Conservation (phyloP, 2,888 invertebrate genomes). For the Chromoteleia sp. region DNA sequence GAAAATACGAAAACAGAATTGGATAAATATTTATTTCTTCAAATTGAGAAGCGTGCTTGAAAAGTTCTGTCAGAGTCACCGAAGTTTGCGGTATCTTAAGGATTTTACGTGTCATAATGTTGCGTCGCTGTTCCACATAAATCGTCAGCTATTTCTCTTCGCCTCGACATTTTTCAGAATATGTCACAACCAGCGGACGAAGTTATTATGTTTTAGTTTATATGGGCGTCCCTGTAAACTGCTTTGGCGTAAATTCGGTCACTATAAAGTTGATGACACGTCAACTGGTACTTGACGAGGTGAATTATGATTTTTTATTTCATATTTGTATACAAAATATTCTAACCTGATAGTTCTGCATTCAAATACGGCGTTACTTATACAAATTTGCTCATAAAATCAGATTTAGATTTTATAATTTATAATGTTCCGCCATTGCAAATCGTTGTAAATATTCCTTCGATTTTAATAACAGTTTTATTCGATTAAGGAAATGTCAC, state of each 20-base stretch:
- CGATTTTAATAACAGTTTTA: too few relatives aligned
- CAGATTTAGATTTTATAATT: too few relatives aligned
- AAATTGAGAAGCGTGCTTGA: slow-evolving; percentile 2
- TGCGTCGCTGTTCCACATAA: slow-evolving; percentile 1
- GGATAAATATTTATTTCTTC: slow-evolving; percentile 23
- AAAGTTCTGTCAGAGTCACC: neutral
- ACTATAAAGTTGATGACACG: neutral
- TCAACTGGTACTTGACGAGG: too few relatives aligned
- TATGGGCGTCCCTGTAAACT: slow-evolving; percentile 3
- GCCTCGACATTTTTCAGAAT: slow-evolving; percentile 6
- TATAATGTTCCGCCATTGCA: too few relatives aligned
- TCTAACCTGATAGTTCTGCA: too few relatives aligned
- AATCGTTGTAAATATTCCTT: too few relatives aligned
- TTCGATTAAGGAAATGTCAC: too few relatives aligned
- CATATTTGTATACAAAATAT: too few relatives aligned
- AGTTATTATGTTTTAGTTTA: slow-evolving; percentile 17
- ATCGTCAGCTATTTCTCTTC: slow-evolving; percentile 20
- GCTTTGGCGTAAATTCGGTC: slow-evolving; percentile 1
- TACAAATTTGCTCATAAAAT: too few relatives aligned
- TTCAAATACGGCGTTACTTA: too few relatives aligned
- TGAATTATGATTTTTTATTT: too few relatives aligned
- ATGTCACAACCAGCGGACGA: slow-evolving; percentile 6
- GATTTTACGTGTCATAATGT: slow-evolving; percentile 3
- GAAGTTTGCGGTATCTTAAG: slow-evolving; percentile 11
- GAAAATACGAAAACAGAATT: slow-evolving; percentile 3